Conservation (phyloP, 2,797 vertebrate genomes). For the Enteromius afrohamiltoni region DNA sequence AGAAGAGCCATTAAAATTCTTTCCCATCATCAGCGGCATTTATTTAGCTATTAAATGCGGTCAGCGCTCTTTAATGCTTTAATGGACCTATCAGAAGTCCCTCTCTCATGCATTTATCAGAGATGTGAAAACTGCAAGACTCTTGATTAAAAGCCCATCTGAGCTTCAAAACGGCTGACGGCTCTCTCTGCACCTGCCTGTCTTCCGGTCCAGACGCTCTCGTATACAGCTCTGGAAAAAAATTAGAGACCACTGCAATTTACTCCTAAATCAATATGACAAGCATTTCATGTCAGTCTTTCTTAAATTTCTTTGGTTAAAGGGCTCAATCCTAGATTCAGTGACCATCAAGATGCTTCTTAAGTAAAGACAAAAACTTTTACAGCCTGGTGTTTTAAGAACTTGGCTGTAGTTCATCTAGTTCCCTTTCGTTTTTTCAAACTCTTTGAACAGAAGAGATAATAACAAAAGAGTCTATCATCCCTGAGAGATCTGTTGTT, state of each 20-base stretch:
- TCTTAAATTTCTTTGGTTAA: no score
- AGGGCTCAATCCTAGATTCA: no score
- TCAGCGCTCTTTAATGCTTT: slow-evolving; percentile 29
- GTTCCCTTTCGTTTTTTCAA: slow-evolving; percentile 19
- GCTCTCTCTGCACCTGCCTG: slow-evolving; percentile 58
- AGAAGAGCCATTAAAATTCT: slow-evolving; percentile 1
- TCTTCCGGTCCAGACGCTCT: neutral
- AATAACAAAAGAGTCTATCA: neutral
- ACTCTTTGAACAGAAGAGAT: neutral
- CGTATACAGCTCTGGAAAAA: neutral
- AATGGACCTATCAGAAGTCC: slow-evolving; percentile 25
- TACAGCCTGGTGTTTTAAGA: slow-evolving; percentile 7
- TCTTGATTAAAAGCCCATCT: slow-evolving; percentile 65
- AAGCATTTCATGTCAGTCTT: no score
- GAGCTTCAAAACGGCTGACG: slow-evolving; percentile 57
- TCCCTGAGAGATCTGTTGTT: neutral
- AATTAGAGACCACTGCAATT: no score
- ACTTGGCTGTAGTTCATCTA: neutral
- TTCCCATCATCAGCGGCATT: slow-evolving; percentile 15
- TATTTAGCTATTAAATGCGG: slow-evolving; percentile 29
- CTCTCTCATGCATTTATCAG: slow-evolving; percentile 60
- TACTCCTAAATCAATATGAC: no score
- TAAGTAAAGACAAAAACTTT: slow-evolving; percentile 22
- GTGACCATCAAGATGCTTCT: no score
- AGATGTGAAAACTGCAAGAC: slow-evolving; percentile 66